phyloP scores from a whole-genome alignment of 1,140 invertebrate genomes.

The Neuroterus valhalla region DNA sequence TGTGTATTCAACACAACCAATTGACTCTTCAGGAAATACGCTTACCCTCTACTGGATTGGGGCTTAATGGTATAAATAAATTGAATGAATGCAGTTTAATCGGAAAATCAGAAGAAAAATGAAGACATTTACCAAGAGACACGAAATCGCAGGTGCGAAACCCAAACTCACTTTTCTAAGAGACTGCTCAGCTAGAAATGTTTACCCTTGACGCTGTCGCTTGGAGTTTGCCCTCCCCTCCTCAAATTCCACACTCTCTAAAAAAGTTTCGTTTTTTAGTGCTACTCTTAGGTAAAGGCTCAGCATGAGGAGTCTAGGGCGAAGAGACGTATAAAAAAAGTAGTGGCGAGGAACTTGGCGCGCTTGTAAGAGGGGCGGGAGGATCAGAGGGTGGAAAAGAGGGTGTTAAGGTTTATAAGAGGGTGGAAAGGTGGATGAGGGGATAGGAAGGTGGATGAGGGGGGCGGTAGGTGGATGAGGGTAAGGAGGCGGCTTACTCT shows the following conservation, averaged over 20 bases:
- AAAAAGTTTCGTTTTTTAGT: slow-evolving; percentile 21
- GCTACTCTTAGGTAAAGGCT: background rate
- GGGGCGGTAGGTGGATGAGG: slow-evolving; percentile 44
- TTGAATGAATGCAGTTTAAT: slow-evolving; percentile 7
- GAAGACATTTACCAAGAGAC: background rate
- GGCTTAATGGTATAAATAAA: no score
- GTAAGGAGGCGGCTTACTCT: slow-evolving; percentile 49
- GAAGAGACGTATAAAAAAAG: background rate
- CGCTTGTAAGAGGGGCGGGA: slow-evolving; percentile 18
- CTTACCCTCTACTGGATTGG: no score
- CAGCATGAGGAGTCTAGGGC: background rate
- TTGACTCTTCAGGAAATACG: no score
- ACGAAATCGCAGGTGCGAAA: slow-evolving; percentile 18
- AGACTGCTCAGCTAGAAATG: background rate
- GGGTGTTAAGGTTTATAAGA: slow-evolving; percentile 47
- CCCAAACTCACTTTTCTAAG: background rate
- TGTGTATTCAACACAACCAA: no score
- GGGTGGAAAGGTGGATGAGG: slow-evolving; percentile 32
- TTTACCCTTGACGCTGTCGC: background rate
- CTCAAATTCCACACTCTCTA: background rate
- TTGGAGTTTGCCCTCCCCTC: background rate
- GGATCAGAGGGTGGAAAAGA: slow-evolving; percentile 43
- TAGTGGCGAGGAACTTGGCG: background rate
- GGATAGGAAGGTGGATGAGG: slow-evolving; percentile 20
- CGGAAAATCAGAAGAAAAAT: background rate